These are phyloP conservation scores for Columba janthina DNA, from an alignment of 2,113 vertebrate species.

Conservation along the genomic window DNA sequence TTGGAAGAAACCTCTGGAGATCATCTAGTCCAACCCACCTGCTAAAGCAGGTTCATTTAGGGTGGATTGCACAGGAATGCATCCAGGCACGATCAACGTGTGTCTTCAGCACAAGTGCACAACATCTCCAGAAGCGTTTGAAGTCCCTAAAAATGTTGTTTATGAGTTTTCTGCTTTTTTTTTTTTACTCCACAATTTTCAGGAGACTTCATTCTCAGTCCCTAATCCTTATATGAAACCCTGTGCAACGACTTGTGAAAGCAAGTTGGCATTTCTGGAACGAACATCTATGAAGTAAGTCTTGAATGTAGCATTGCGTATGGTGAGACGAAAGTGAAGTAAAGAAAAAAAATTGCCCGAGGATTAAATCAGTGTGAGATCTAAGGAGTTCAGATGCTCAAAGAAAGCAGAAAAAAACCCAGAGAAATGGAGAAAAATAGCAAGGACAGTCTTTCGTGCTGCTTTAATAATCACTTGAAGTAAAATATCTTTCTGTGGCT, in stretches of 20 bases:
- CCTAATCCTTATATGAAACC: neutral
- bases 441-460: neutral
- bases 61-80: too few relatives aligned
- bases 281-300: neutral
- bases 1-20: too few relatives aligned
- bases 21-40: too few relatives aligned
- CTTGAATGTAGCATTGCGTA: neutral
- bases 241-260: neutral
- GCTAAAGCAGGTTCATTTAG: too few relatives aligned
- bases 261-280: neutral
- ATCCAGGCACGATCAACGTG: too few relatives aligned
- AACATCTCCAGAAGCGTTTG: neutral
- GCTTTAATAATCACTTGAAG: neutral
- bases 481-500: neutral
- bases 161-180: neutral
- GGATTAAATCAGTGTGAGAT: neutral
- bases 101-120: neutral
- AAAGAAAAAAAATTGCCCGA: neutral
- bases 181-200: neutral
- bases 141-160: neutral
- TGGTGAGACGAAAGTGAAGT: neutral
- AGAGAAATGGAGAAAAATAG: neutral
- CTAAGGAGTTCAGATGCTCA: neutral
- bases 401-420: neutral
- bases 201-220: neutral